Percentiles rank a stretch among this genome's conserved stretches.
These are phyloP conservation scores for Leucophenga varia DNA, from an alignment of 1,140 invertebrate species.

Conservation along the genomic window DNA sequence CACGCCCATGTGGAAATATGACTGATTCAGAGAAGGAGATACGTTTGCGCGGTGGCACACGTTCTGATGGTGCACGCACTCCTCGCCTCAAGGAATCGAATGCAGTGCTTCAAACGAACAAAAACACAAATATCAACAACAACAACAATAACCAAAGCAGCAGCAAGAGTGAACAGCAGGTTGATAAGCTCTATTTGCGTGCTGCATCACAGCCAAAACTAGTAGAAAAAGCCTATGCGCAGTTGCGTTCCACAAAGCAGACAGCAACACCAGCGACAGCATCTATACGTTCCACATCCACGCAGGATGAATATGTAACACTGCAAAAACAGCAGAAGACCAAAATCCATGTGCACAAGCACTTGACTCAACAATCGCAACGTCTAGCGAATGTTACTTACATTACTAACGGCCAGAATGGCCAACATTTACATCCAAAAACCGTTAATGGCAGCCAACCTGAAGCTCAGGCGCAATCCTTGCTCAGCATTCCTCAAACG, in stretches of 20 bases:
- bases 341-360: no score
- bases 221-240: constrained; percentile 50
- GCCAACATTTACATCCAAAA: constrained; percentile 51
- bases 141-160: constrained; percentile 21
- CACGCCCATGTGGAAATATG: constrained; percentile 70
- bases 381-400: constrained; percentile 39
- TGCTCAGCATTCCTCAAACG: neutral
- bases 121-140: no score
- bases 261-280: constrained; percentile 26
- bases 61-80: constrained; percentile 61
- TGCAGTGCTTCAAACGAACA: constrained; percentile 57
- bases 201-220: constrained; percentile 52
- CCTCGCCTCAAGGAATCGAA: constrained; percentile 52
- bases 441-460: constrained; percentile 22
- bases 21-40: constrained; percentile 71
- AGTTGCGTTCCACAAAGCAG: constrained; percentile 45
- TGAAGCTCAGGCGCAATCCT: constrained; percentile 10
- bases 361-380: no score
- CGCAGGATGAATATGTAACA: constrained; percentile 49
- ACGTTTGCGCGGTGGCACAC: constrained; percentile 59
- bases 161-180: constrained; percentile 57
- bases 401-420: constrained; percentile 50
- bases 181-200: constrained; percentile 68
- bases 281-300: constrained; percentile 28
- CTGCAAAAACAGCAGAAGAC: constrained; percentile 29